Conservation (phyloP, 2,888 invertebrate genomes). For the Chymomyza caudatula region DNA sequence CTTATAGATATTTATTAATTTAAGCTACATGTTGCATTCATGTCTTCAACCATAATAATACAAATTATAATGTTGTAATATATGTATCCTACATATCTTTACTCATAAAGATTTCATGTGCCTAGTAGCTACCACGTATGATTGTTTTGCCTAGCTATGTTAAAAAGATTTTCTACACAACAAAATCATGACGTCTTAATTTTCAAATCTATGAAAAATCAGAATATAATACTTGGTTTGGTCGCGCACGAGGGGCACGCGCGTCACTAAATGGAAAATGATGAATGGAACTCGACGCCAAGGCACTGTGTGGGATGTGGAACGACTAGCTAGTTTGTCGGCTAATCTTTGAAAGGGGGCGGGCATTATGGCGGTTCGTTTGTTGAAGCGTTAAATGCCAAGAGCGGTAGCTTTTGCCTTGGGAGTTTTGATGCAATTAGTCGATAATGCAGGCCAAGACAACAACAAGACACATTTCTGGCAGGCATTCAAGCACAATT, state of each 20-base stretch:
- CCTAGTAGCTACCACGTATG: neutral
- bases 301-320: neutral
- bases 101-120: neutral
- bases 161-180: constrained; percentile 23
- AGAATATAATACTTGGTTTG: constrained; percentile 40
- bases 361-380: constrained; percentile 63
- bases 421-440: constrained; percentile 62
- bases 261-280: constrained; percentile 62
- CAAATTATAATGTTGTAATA: constrained; percentile 4
- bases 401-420: constrained; percentile 36
- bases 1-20: neutral
- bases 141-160: constrained; percentile 9
- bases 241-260: constrained; percentile 64
- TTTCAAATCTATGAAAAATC: constrained; percentile 52
- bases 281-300: constrained; percentile 60
- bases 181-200: constrained; percentile 62
- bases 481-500: too few species aligned
- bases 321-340: constrained; percentile 18
- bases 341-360: constrained; percentile 16
- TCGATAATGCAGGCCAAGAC: constrained; percentile 51
- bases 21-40: neutral
- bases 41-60: neutral
- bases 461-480: constrained; percentile 10
- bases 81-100: neutral
- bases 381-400: constrained; percentile 70